Base-by-base conservation (phyloP, 1,140 invertebrate genomes). In the Centruroides sculpturatus region DNA sequence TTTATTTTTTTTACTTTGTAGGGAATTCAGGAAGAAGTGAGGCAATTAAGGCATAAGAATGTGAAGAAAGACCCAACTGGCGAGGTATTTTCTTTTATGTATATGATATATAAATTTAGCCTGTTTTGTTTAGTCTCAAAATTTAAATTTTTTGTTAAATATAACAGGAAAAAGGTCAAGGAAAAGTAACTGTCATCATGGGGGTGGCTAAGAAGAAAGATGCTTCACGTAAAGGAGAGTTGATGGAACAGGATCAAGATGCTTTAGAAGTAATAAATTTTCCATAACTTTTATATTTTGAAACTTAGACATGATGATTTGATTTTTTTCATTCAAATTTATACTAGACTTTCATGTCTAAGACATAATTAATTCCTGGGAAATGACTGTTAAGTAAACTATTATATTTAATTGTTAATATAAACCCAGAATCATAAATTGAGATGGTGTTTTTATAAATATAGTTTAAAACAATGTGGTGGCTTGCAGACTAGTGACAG, bases 201-300 rank as follows among this genome's bases (percentile, higher is more conserved):
- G 92, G 90, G 10, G 85, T 92, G 7, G 89, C 89, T 13, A 95
- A 94, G 71, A 86, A 86, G 69, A 79, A 81, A 35, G 81, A 85
- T 50, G 85, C 87, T 59, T 83, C 83, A 70, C 81, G 73, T 76
- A 85, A 85, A 77, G 92, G 94, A 59, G 94, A 98, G 77, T 74
- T 98, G 1, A 96, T 98, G 69, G 92, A 97, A 73, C 92, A 95
- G 71, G 96, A 98, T 77, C 88, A 94, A 76, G 94, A 98, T 76
- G 92, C 89, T 23, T 76, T 98, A 60, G 93, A 98, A 75, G 63
- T 66, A 53, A 47, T 59, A 41, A 11, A 46, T 56, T 9, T 13
- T 57, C 7, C 41, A 54, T 35, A 41, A 54, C 23, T 23, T 23
- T 23, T 23, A 23, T 23, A 23, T 23, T 23, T 23, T 23, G 23